Base-by-base conservation (phyloP, 2,113 vertebrate species). In the Mormyrus iriodes region DNA sequence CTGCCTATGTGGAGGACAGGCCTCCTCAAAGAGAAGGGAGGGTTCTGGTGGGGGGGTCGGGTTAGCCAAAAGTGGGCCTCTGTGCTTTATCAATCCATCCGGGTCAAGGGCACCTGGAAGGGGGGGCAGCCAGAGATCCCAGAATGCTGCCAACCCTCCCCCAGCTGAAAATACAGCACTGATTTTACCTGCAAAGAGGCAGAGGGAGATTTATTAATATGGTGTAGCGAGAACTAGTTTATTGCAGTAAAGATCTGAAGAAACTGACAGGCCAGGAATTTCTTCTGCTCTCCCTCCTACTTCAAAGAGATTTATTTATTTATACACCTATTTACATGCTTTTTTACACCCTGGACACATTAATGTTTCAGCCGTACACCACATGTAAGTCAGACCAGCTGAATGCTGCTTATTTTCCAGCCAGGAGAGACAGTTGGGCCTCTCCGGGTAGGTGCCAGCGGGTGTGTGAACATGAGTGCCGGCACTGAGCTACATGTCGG, bases 31-130 rank as follows among this genome's bases (percentile, higher is more conserved):
- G 2, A 39, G 82, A 21, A 89, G 17, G 61, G 19, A 88, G 53
- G 27, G 31, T 31, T 44, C 24, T 3, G 51, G 24, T 24, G 49
- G 31, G 24, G 10, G 88, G 90, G 90, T 89, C 93, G 93, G 92
- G 93, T 94, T 94, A 94, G 93, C 88, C 89, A 89, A 92, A 94
- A 93, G 89, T 92, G 90, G 83, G 84, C 92, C 88, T 91, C 52
- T 48, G 91, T 88, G 86, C 73, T 79, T 79, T 42, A 79, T 79
- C 73, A 79, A 79, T 79, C 69, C 31, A 13, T 76, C 31, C 31
- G 17, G 69, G 69, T 12, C 69, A 27, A 27, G 55, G 55, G 65
- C 65, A 31, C 65, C 27, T 73, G 65, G 55, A 7, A 3, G n/a
- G 27, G 31, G 2, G 27, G 31, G 31, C 35, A 42, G 73, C 1